These are phyloP conservation scores for Malaclemys terrapin DNA, from an alignment of 2,113 vertebrate genomes.

Conservation along the genomic window DNA sequence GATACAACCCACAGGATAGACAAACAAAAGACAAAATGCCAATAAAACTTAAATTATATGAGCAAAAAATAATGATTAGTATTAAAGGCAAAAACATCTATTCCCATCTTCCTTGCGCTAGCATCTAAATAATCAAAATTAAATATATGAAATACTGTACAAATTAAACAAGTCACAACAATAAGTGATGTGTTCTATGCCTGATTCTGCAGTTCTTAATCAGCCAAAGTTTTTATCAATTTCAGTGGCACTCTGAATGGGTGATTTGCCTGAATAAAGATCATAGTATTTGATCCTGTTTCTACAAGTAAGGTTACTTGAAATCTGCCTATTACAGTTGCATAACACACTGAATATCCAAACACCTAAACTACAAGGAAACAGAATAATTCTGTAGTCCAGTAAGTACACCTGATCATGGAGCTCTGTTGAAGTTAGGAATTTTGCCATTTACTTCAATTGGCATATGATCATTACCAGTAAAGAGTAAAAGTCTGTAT, in stretches of 20 bases:
- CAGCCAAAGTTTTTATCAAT: neutral
- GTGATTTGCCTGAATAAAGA: neutral
- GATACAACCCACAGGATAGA: constrained; percentile 27
- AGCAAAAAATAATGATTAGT: neutral
- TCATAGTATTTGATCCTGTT: fast-evolving
- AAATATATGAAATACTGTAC: neutral
- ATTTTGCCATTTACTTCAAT: neutral
- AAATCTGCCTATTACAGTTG: neutral
- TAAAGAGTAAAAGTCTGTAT: neutral
- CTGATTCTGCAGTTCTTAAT: neutral
- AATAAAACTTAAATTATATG: neutral
- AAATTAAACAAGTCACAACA: neutral
- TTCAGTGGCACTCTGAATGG: neutral
- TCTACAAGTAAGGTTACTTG: neutral
- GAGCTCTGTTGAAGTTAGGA: neutral
- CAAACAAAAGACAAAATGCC: constrained; percentile 36
- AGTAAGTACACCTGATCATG: neutral
- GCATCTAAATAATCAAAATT: neutral
- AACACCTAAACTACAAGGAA: neutral
- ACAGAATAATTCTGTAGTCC: neutral
- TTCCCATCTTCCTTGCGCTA: neutral
- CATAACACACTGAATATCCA: neutral
- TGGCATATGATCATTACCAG: neutral
- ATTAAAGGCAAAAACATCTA: neutral
- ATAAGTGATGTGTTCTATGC: neutral